phyloP scores from a whole-genome alignment of 2,888 invertebrate species.

The Leistus spinibarbis region DNA sequence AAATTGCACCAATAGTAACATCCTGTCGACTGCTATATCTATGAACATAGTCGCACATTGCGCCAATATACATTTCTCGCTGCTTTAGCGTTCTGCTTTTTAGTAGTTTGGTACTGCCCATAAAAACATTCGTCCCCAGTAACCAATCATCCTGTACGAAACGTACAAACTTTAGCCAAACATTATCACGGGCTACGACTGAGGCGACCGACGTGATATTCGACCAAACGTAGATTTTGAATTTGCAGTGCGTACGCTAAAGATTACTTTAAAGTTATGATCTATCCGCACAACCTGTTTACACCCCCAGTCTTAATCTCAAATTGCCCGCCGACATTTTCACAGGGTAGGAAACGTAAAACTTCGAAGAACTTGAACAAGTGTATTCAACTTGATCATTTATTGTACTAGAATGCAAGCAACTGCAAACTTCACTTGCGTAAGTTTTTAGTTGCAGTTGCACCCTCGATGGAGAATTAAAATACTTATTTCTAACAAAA shows the following conservation, averaged over 20 bases:
- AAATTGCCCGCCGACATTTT: background rate
- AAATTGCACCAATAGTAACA: too few relatives aligned
- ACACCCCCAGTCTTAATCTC: background rate
- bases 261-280: conserved; percentile 36
- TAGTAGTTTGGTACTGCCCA: background rate
- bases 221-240: conserved; percentile 26
- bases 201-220: conserved; percentile 31
- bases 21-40: background rate
- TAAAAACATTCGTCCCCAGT: conserved; percentile 33
- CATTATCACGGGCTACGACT: conserved; percentile 37
- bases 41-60: background rate
- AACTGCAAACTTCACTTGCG: too few relatives aligned
- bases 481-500: too few relatives aligned
- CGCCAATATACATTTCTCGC: background rate
- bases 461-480: too few relatives aligned
- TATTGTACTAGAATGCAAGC: too few relatives aligned
- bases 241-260: conserved; percentile 38
- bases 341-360: background rate
- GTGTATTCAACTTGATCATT: too few relatives aligned
- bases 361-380: background rate
- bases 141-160: conserved; percentile 33
- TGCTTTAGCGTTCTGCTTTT: background rate
- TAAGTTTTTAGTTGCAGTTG: too few relatives aligned
- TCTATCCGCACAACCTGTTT: conserved; percentile 35
- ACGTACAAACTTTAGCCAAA: conserved; percentile 33